These are phyloP conservation scores for Agelas oroides DNA, from an alignment of 37 sponge, comb jelly and placozoan genomes.

Conservation along the genomic window DNA sequence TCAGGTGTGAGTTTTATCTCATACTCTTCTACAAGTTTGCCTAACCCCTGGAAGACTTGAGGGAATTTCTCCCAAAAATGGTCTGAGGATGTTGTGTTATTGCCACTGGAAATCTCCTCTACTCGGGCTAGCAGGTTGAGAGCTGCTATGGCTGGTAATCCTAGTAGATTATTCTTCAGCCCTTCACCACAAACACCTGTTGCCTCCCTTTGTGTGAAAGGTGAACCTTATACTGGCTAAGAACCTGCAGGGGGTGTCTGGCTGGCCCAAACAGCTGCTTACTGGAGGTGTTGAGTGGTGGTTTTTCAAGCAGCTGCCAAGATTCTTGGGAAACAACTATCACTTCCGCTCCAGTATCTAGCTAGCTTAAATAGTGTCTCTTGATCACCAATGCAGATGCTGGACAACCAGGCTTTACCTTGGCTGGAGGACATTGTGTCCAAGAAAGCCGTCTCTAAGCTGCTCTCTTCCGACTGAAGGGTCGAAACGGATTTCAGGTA, in stretches of 20 bases:
- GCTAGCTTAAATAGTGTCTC: slow-evolving; percentile 3
- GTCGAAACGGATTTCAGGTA: not conserved
- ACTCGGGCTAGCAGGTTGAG: not conserved
- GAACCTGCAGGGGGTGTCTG: not conserved
- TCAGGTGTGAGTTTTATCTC: slow-evolving; percentile 35
- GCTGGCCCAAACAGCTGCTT: not conserved
- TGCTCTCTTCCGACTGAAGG: not conserved
- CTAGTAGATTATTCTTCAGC: slow-evolving; percentile 14
- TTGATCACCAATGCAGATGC: not conserved
- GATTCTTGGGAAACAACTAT: slow-evolving; percentile 4
- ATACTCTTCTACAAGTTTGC: slow-evolving; percentile 17
- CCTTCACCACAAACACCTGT: slow-evolving; percentile 13
- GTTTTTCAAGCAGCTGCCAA: not conserved
- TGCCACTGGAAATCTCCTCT: not conserved
- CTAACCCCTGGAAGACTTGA: slow-evolving; percentile 38
- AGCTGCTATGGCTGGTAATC: slow-evolving; percentile 25
- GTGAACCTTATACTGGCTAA: not conserved
- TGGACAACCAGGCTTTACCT: not conserved
- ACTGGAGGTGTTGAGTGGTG: not conserved
- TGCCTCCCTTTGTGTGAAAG: not conserved
- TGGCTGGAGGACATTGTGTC: not conserved
- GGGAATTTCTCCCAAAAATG: slow-evolving; percentile 12
- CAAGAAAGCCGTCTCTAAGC: not conserved
- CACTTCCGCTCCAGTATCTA: slow-evolving; percentile 33
- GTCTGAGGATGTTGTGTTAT: no score